These are phyloP conservation scores for Scylla paramamosain DNA, from an alignment of 1,140 invertebrate genomes.

Conservation along the genomic window DNA sequence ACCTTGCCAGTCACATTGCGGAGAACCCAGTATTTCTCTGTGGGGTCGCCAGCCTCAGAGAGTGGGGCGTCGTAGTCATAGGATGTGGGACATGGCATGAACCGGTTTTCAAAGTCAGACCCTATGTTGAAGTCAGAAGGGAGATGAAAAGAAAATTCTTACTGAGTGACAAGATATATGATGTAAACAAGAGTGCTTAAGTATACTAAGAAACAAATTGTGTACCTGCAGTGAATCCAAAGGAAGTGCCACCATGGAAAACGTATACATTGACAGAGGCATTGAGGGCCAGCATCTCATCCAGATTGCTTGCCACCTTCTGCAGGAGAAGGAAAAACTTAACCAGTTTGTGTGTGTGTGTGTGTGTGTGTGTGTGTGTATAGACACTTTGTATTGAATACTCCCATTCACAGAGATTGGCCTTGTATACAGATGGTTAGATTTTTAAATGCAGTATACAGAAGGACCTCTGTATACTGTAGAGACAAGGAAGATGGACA, in stretches of 20 bases:
- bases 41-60: conserved; percentile 90
- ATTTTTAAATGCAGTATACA: too few species aligned
- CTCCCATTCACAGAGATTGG: too few species aligned
- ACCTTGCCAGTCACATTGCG: conserved; percentile 84
- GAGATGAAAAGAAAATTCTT: conserved; percentile 43
- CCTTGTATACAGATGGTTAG: too few species aligned
- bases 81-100: conserved; percentile 87
- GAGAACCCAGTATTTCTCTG: conserved; percentile 89
- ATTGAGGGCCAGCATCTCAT: conserved; percentile 78
- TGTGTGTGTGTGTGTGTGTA: not conserved
- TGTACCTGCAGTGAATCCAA: conserved; percentile 85
- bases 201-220: not conserved
- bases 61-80: conserved; percentile 94
- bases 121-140: conserved; percentile 80
- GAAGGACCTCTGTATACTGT: too few species aligned
- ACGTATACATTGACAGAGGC: conserved; percentile 79
- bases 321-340: not conserved
- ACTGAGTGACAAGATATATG: too few species aligned
- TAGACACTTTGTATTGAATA: too few species aligned
- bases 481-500: not conserved
- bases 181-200: not conserved
- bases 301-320: conserved; percentile 58
- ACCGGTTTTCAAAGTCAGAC: not conserved
- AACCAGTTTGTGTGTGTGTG: too few species aligned
- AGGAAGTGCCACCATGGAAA: conserved; percentile 88